Percentiles rank a stretch among this genome's conserved stretches.
These are phyloP conservation scores for Nysson spinosus DNA, from an alignment of 2,888 invertebrate species.

Conservation along the genomic window DNA sequence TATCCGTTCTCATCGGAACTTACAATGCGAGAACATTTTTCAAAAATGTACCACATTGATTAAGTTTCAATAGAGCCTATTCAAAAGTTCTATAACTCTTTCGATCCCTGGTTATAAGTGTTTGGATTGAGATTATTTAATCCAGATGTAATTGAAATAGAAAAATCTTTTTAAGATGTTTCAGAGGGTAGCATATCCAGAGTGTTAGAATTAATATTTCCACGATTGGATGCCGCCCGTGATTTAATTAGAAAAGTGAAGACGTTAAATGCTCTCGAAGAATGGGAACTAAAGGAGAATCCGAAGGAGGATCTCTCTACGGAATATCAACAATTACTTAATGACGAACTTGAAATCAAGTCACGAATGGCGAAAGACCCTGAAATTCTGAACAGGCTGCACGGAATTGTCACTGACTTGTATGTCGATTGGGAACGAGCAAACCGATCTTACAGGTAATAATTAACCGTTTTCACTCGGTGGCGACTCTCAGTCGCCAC, in stretches of 20 bases:
- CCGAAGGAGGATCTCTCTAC: constrained; percentile 66
- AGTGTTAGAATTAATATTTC: constrained; percentile 70
- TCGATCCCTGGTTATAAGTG: too few relatives aligned
- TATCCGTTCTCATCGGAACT: too few relatives aligned
- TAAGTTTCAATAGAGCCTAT: too few relatives aligned
- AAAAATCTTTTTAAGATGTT: constrained; percentile 58
- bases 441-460: constrained; percentile 70
- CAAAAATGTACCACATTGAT: too few relatives aligned
- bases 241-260: constrained; percentile 66
- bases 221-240: constrained; percentile 63
- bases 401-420: constrained; percentile 68
- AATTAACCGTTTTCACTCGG: constrained; percentile 1
- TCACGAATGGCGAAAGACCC: constrained; percentile 61
- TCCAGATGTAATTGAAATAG: too few relatives aligned
- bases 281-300: constrained; percentile 70
- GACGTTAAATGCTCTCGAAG: constrained; percentile 70
- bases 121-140: too few relatives aligned
- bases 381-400: constrained; percentile 66
- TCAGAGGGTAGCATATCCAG: constrained; percentile 67
- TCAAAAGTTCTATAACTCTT: too few relatives aligned
- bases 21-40: too few relatives aligned
- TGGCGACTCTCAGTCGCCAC: too few relatives aligned
- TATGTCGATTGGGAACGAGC: constrained; percentile 75
- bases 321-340: constrained; percentile 69
- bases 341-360: constrained; percentile 63